Base-by-base conservation (phyloP, 2,113 vertebrate genomes). In the Pseudonaja textilis region DNA sequence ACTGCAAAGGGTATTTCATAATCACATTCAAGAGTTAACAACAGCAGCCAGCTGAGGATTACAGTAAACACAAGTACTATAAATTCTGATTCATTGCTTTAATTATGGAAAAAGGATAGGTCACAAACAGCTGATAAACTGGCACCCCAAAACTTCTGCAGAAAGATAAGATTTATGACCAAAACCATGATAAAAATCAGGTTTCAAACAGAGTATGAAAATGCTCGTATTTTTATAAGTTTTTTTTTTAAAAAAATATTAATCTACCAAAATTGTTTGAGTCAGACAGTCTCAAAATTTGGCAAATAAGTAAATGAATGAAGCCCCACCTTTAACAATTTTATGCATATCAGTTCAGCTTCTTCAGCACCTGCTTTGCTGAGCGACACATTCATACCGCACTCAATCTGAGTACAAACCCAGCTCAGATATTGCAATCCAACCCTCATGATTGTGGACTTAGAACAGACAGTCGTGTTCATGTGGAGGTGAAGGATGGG, bases 1-100 rank as follows among this genome's bases (percentile, higher is more conserved):
- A 29, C 91, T 91, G 3, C 29, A 93, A 47, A 0, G 90, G 59
- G 14, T 3, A 90, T 93, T 93, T 61, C 87, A 92, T 93, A 57
- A 69, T 7, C 1, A 2, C 12, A 39, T 1, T 4, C 47, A 93
- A 69, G 54, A 81, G 50, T 54, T 50, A 1, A 59, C 20, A 3
- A 87, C 14, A 74, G 16, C 16, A 39, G n/a, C 20, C 69, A 74
- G 1, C 5, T 74, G 93, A 4, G 2, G 69, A 22, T 4, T 25
- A 88, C 0, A 89, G 4, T 69, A 86, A 55, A 5, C 1, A 22
- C 12, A 5, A 87, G 39, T 42, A 64, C 22, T 56, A 52, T 14
- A 86, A 11, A 56, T 86, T 59, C 54, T 85, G 2, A 18, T 93
- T 7, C 56, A 81, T 0, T 90, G 10, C 10, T 92, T 5, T 57